Base-by-base conservation (phyloP, 2,113 vertebrate genomes). In the Plectropomus leopardus region DNA sequence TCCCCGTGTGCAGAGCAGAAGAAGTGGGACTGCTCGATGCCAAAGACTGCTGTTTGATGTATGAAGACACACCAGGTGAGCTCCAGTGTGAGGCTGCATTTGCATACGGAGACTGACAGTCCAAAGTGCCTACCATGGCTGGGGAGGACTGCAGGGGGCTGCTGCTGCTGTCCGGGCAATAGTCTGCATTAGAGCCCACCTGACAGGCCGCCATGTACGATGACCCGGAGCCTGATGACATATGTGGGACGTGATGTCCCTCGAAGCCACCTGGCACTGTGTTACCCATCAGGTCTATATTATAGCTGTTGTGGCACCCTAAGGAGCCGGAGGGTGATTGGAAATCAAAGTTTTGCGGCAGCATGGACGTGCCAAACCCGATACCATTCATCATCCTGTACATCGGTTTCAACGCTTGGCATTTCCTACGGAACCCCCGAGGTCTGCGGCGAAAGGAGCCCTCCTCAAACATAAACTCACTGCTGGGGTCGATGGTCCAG, bases 381-480 rank as follows among this genome's bases (percentile, higher is more conserved):
- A 98, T 93, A 4, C 97, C 96, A 70, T 97, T 97, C 96, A 99
- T 96, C 93, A 98, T 95, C 59, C 94, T 83, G 91, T 98, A 98
- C 96, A 98, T 95, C 26, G 98, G 98, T 66, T 99, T 98, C 63
- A 98, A 92, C 45, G 97, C 96, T 78, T 99, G 98, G 79, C 97
- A 99, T 91, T 99, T 99, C 90, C 98, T 93, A 13, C 98, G 95
- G 92, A 99, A 99, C 50, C 98, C 98, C 28, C 97, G 96, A 19
- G 98, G 98, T 91, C 98, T 96, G 81, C 98, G 96, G 36, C 97
- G 96, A 90, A 98, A 99, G 6, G 97, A 99, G 66, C 98, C 97
- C 76, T 99, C 98, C 93, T 99, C 98, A 88, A 99, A 99, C 98
- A 99, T 98, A 73, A 98, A 99, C 93, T 98, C 98, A 72, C 97